A percentile compares a stretch with the other conserved stretches of the same genome.
Evolutionary conservation across 2,113 vertebrate genomes (phyloP).

Genomic region (Columbina picui): DNA sequence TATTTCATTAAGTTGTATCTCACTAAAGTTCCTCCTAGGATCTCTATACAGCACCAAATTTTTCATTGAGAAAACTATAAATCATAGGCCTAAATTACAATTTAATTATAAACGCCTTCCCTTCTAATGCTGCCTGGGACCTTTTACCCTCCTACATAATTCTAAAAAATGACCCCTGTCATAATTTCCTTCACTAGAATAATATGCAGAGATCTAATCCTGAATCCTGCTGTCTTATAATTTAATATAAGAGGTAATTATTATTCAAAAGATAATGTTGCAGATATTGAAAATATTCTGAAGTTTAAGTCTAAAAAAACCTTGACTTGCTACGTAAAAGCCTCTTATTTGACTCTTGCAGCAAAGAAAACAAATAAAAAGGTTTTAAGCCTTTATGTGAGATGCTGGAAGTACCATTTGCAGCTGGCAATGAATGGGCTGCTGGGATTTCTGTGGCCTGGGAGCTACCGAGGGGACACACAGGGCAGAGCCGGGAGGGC

Average conservation of each 20-base stretch:
- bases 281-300: conserved; percentile 82
- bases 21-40: conserved; percentile 85
- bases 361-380: conserved; percentile 61
- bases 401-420: conserved; percentile 39
- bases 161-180: conserved; percentile 95
- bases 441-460: conserved; percentile 45
- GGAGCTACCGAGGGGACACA: conserved; percentile 44
- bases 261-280: conserved; percentile 84
- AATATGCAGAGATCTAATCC: conserved; percentile 84
- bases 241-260: conserved; percentile 85
- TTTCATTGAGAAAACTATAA: conserved; percentile 88
- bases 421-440: conserved; percentile 64
- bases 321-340: conserved; percentile 15
- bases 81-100: conserved; percentile 97
- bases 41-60: conserved; percentile 83
- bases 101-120: conserved; percentile 98
- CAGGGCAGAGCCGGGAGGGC: conserved; percentile 19
- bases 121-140: conserved; percentile 96
- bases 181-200: conserved; percentile 88
- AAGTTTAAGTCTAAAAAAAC: conserved; percentile 72
- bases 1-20: conserved; percentile 97
- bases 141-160: conserved; percentile 94
- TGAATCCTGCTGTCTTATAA: conserved; percentile 84
- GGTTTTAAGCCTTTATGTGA: conserved; percentile 59
- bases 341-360: conserved; percentile 48